phyloP scores from a whole-genome alignment of 2,797 vertebrate genomes.

The Enoplosus armatus region DNA sequence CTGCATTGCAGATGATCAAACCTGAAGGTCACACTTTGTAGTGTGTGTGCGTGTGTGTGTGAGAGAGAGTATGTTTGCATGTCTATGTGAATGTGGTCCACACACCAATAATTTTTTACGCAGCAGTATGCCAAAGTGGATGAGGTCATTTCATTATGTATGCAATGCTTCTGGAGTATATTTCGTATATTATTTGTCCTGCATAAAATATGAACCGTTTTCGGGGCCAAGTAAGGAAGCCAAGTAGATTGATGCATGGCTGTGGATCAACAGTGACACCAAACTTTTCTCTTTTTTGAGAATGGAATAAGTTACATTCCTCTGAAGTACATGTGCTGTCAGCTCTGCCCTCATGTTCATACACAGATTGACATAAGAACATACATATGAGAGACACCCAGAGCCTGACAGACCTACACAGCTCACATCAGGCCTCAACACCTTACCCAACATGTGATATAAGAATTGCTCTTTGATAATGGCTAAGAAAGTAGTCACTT shows the following conservation, averaged over 20 bases:
- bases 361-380: background rate
- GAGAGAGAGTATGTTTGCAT: constrained; percentile 25
- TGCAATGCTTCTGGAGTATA: constrained; percentile 58
- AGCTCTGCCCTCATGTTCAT: constrained; percentile 17
- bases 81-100: constrained; percentile 16
- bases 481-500: constrained; percentile 60
- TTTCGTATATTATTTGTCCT: constrained; percentile 69
- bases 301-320: background rate
- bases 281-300: background rate
- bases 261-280: constrained; percentile 14
- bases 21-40: constrained; percentile 80
- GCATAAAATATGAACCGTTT: constrained; percentile 71
- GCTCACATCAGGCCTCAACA: constrained; percentile 34
- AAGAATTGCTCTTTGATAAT: constrained; percentile 64
- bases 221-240: constrained; percentile 37
- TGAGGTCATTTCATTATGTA: constrained; percentile 70
- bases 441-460: constrained; percentile 52
- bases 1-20: constrained; percentile 87
- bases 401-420: background rate
- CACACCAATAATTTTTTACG: constrained; percentile 30
- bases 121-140: constrained; percentile 48
- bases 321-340: background rate
- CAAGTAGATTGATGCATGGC: constrained; percentile 35
- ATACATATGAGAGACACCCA: background rate
- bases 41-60: constrained; percentile 48